Base-by-base conservation (phyloP, 2,113 vertebrate species). In the Chroicocephalus ridibundus region DNA sequence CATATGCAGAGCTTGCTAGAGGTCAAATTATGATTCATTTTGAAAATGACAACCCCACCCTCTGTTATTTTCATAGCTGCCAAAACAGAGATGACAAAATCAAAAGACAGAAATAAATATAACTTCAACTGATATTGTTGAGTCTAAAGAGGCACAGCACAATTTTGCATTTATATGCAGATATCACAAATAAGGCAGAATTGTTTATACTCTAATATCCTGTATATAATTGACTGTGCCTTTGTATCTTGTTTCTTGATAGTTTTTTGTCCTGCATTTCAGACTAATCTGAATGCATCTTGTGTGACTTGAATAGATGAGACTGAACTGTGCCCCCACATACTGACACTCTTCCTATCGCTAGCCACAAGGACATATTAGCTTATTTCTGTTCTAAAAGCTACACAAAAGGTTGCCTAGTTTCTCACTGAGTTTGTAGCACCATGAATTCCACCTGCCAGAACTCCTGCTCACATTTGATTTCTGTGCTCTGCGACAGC, bases 391-490 rank as follows among this genome's bases (percentile, higher is more conserved):
- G 52, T 93, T 92, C 89, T 21, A 27, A 94, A 90, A 97, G 40
- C 57, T 82, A 82, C 64, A 38, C 7, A 80, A 94, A 96, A 47
- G 80, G 55, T 61, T 92, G 79, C 61, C 92, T 85, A 64, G 64
- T 84, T 89, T 69, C 82, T 96, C 68, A 72, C 44, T 90, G 90
- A 89, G 54, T 80, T 94, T 91, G 82, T 60, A 96, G 51, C 69
- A 86, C 51, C 92, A 95, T 83, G 75, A 95, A 95, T 97, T 97
- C 81, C 83, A 96, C 93, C 92, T 97, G 92, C 60, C 88, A 94
- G 52, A 68, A 64, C 49, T 82, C 46, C 69, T 86, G 65, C 57
- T 82, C 24, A 42, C 29, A 14, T 94, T 86, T 86, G 68, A 85
- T 95, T 88, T 79, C 74, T 38, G 4, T 86, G 69, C 25, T 94